Evolutionary conservation across 2,113 vertebrate genomes (phyloP), one percentile per base, ranked within the genome.

Genomic region (Daphoenositta chrysoptera): DNA sequence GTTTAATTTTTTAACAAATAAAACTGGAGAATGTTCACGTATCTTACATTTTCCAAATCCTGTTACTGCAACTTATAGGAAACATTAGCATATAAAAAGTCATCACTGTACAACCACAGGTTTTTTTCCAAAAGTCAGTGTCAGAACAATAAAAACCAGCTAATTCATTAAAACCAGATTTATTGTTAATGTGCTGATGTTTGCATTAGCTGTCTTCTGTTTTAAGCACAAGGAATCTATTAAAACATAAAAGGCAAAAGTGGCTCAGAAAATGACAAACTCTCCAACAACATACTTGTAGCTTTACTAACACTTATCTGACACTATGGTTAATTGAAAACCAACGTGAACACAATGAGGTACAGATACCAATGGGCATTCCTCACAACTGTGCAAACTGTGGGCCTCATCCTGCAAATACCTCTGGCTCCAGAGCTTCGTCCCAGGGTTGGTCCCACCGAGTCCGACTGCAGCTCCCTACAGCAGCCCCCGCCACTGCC

Each of bases 41-140:
- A 60, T 76, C 31, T 18, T 30, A 87, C 13, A 39, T 66, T 68
- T 93, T 69, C 66, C 57, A 76, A 83, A 82, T 70, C 77, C 75
- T 80, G 65, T 57, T 57, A 90, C 66, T 9, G 37, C 63, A 83
- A 78, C n/a, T 68, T 64, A 51, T 15, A 92, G 22, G 88, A 92
- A 96, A 79, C 51, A 81, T 33, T 19, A 91, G 76, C 80, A 83
- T 94, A 95, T 63, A 96, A 95, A 94, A 96, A 85, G 80, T 94
- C 68, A 77, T 84, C 77, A 72, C 58, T 90, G 63, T 88, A 93
- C 92, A 97, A 88, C 73, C 70, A 66, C 47, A 7, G 44, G 15
- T 73, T 65, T 78, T 69, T 89, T 78, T 8, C 31, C 31, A 47
- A 80, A 96, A 94, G 77, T 83, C 87, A 87, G 72, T 80, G 83